Percentiles rank a stretch among this genome's conserved stretches.
Conservation (phyloP, 2,797 vertebrate species). For the Myoxocephalus aenaeus region DNA sequence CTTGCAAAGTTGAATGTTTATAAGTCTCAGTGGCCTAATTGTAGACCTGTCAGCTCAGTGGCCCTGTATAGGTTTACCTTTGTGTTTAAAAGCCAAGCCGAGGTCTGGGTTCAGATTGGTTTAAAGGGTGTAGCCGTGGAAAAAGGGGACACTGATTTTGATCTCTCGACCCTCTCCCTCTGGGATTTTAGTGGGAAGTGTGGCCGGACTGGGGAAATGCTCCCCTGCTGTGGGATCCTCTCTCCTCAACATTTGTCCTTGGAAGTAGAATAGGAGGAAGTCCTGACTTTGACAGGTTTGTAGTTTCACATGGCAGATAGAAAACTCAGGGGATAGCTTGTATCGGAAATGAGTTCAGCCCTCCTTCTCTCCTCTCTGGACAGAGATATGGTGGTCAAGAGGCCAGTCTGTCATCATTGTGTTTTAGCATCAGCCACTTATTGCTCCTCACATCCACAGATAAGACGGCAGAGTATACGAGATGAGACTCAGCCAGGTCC, state of each 20-base stretch:
- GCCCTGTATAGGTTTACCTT: background rate
- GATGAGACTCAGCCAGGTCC: background rate
- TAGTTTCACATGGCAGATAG: constrained; percentile 88
- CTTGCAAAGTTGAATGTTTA: constrained; percentile 46
- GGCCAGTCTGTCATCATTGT: constrained; percentile 30
- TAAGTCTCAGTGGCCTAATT: constrained; percentile 30
- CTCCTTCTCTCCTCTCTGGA: constrained; percentile 20
- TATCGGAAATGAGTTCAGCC: constrained; percentile 69
- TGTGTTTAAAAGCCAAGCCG: constrained; percentile 20
- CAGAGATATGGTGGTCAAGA: constrained; percentile 16
- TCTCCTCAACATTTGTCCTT: constrained; percentile 89
- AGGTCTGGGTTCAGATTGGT: constrained; percentile 41
- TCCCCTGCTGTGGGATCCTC: constrained; percentile 87
- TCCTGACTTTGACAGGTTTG: constrained; percentile 96
- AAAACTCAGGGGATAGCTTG: constrained; percentile 75
- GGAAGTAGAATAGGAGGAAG: constrained; percentile 96
- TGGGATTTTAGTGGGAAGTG: constrained; percentile 71
- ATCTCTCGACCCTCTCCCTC: constrained; percentile 60
- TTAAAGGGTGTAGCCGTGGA: constrained; percentile 59
- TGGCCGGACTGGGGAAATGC: constrained; percentile 75
- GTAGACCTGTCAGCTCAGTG: constrained; percentile 27
- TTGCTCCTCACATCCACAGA: constrained; percentile 23
- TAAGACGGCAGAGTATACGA: background rate
- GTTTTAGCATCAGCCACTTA: constrained; percentile 20
- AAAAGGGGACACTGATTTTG: constrained; percentile 60